These are phyloP conservation scores for Ochotona curzoniae DNA, from an alignment of 2,113 vertebrate species.

Conservation along the genomic window DNA sequence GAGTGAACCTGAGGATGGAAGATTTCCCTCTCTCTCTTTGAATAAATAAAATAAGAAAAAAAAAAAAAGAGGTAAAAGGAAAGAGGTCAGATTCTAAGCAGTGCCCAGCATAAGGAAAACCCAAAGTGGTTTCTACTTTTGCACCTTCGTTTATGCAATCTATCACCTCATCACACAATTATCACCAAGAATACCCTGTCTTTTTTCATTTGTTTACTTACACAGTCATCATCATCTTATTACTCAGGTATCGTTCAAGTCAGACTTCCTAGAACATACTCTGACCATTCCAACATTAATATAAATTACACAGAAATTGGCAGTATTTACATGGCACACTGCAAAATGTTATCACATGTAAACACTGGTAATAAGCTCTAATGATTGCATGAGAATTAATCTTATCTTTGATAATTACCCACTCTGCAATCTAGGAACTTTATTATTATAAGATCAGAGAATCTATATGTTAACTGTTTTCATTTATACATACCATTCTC, in stretches of 20 bases:
- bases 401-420: conserved; percentile 4
- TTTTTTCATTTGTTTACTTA: conserved; percentile 31
- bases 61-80: neutral
- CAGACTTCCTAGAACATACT: neutral
- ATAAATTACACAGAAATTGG: neutral
- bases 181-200: neutral
- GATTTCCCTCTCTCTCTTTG: too few species aligned
- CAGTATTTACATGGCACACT: neutral
- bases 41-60: too few species aligned
- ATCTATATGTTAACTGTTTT: conserved; percentile 41
- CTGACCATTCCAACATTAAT: conserved; percentile 28
- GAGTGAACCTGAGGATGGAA: too few species aligned
- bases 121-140: conserved; percentile 25
- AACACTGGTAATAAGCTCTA: neutral
- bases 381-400: neutral
- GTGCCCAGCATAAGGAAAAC: neutral
- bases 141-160: conserved; percentile 33
- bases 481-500: conserved; percentile 77
- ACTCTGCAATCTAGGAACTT: neutral
- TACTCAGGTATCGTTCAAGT: neutral
- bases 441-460: neutral
- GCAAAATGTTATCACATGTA: conserved; percentile 9
- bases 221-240: conserved; percentile 22
- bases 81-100: neutral
- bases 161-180: conserved; percentile 36